Percentiles rank a stretch among this genome's conserved stretches.
phyloP scores from a whole-genome alignment of 2,797 vertebrate genomes.

The Mus minutoides region DNA sequence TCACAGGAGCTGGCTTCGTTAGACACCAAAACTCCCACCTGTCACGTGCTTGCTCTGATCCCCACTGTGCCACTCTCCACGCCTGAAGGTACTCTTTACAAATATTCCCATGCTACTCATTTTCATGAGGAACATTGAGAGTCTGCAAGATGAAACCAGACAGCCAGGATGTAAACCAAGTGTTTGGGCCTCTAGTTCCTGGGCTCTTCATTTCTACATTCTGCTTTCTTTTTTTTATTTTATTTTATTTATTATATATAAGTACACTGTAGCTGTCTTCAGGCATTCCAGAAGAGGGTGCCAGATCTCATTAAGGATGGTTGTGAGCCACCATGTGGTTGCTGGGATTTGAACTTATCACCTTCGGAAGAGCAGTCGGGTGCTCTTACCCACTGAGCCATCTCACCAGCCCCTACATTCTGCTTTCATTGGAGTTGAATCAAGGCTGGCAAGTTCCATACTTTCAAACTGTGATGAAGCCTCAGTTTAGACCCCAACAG shows the following conservation, averaged over 20 bases:
- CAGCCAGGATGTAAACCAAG: neutral
- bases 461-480: neutral
- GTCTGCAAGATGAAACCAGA: neutral
- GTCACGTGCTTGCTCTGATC: neutral
- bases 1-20: fast-evolving
- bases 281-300: too few relatives aligned
- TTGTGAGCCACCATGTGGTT: too few relatives aligned
- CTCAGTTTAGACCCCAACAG: neutral
- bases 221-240: too few relatives aligned
- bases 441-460: neutral
- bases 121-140: neutral
- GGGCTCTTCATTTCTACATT: neutral
- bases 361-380: too few relatives aligned
- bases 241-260: too few relatives aligned
- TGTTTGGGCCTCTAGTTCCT: neutral
- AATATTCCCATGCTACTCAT: neutral
- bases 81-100: neutral
- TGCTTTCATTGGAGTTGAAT: neutral
- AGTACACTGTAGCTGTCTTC: too few relatives aligned
- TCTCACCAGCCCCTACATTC: too few relatives aligned
- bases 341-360: too few relatives aligned
- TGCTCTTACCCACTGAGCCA: too few relatives aligned
- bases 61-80: neutral
- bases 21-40: neutral
- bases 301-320: too few relatives aligned